Evolutionary conservation across 2,888 invertebrate species (phyloP), one percentile per base, ranked within the genome.

Genomic region (Stegana nigrithorax): DNA sequence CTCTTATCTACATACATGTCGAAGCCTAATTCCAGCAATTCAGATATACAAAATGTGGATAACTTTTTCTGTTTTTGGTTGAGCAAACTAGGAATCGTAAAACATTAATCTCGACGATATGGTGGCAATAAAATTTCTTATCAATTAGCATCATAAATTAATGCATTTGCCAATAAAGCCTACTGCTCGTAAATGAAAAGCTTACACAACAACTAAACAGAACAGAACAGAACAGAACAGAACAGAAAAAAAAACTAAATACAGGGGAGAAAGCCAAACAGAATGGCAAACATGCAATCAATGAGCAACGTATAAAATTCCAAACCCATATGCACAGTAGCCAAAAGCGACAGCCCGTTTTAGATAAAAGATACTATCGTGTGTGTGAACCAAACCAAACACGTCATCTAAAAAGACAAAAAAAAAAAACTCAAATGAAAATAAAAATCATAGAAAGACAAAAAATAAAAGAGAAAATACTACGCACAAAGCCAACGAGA

Each of bases 81-180:
- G n/a, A n/a, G n/a, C n/a, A n/a, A n/a, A 53, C 45, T 62, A 23
- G 21, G 12, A 55, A 36, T 55, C 53, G 36, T 36, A 55, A 32
- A 55, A 23, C 36, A 21, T 55, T 55, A 55, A 55, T 55, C 53
- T 36, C 19, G 19, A 19, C 32, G 53, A 55, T 21, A 55, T 36
- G 23, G 19, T n/a, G 7, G 25, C 39, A 57, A 42, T 44, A 57
- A 57, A 57, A 19, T 42, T 10, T 57, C 56, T 53, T 47, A 56
- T 63, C 59, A 55, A 29, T 36, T 47, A 25, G 36, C 36, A 42
- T 51, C 60, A 60, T 64, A 64, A 64, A 64, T 64, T 44, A 59
- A 26, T 57, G 42, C 25, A 45, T 51, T 53, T 58, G 4, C 17
- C 39, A 39, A 39, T n/a, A n/a, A n/a, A n/a, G n/a, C n/a, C n/a